Conservation (phyloP, 2,113 vertebrate genomes). For the Neotragus pygmaeus region DNA sequence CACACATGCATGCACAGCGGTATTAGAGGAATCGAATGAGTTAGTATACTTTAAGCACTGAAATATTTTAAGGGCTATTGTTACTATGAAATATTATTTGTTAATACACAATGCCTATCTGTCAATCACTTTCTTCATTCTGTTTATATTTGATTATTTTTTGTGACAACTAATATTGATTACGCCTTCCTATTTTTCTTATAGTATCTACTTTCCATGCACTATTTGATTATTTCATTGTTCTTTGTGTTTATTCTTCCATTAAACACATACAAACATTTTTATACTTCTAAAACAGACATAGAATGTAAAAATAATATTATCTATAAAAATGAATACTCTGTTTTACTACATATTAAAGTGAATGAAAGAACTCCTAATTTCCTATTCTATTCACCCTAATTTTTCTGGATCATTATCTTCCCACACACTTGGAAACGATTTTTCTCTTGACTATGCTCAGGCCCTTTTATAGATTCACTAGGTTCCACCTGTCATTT, state of each 20-base stretch:
- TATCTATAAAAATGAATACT: not conserved
- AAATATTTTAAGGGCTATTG: not conserved
- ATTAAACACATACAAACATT: not conserved
- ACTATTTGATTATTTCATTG: not conserved
- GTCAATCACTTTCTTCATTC: not conserved
- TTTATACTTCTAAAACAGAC: not conserved
- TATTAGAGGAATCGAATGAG: not conserved
- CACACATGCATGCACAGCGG: accelerated
- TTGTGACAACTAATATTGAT: not conserved
- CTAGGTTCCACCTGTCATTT: not conserved
- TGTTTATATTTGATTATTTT: not conserved
- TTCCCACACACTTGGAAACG: not conserved
- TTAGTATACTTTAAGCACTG: not conserved
- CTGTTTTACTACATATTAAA: not conserved
- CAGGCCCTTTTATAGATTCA: not conserved
- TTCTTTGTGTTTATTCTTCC: not conserved
- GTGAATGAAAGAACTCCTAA: not conserved
- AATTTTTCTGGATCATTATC: not conserved
- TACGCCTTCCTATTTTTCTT: not conserved
- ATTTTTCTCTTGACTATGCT: not conserved
- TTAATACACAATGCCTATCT: not conserved
- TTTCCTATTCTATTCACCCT: not conserved
- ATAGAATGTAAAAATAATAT: not conserved
- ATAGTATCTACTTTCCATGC: not conserved
- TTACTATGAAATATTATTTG: not conserved